A percentile compares a stretch with the other conserved stretches of the same genome.
Evolutionary conservation across 2,797 vertebrate species (phyloP).

Genomic region (Protonibea diacanthus): DNA sequence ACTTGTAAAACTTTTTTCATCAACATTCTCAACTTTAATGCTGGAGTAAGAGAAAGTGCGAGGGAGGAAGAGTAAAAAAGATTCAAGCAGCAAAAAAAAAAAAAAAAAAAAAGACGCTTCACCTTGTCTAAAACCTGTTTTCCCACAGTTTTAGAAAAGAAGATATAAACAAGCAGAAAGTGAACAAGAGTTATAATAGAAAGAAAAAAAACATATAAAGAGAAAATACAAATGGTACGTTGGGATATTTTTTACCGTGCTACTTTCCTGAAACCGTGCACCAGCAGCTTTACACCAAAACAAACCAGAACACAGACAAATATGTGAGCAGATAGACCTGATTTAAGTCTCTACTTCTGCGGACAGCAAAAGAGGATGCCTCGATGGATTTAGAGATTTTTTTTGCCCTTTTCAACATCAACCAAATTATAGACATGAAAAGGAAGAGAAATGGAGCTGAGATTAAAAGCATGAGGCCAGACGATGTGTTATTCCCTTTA

Average conservation of each 20-base stretch:
- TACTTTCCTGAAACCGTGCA: constrained; percentile 34
- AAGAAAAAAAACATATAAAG: background rate
- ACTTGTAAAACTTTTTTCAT: constrained; percentile 34
- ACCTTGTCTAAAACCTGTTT: background rate
- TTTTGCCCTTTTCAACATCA: constrained; percentile 61
- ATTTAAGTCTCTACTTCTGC: constrained; percentile 49
- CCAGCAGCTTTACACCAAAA: constrained; percentile 43
- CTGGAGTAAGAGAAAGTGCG: constrained; percentile 26
- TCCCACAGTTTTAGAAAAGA: background rate
- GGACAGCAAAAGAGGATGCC: constrained; percentile 45
- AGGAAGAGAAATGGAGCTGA: constrained; percentile 67
- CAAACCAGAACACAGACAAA: constrained; percentile 57
- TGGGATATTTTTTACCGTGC: constrained; percentile 3
- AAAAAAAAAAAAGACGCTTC: background rate
- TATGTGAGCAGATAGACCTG: constrained; percentile 40
- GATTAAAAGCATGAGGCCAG: constrained; percentile 73
- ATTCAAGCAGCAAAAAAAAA: background rate
- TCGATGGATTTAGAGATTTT: constrained; percentile 49
- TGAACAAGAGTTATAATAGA: background rate
- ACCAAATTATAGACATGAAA: constrained; percentile 77
- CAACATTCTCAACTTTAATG: constrained; percentile 21
- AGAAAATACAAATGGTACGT: constrained; percentile 7
- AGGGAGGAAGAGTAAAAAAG: background rate
- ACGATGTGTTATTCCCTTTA: constrained; percentile 67
- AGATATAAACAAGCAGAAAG: background rate